phyloP scores from a whole-genome alignment of 2,113 vertebrate species.

The Perca flavescens region DNA sequence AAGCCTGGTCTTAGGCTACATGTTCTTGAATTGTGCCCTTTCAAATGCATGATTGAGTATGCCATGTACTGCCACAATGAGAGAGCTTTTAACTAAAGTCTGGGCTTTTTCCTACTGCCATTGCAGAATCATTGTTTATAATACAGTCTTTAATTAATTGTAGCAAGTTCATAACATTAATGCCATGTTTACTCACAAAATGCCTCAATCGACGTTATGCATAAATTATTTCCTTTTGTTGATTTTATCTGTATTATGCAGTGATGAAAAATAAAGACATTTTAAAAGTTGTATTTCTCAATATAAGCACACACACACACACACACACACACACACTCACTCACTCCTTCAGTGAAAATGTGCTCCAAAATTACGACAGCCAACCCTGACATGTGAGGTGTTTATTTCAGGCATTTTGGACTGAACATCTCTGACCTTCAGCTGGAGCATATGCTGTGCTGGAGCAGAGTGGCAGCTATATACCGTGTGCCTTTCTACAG shows the following conservation, averaged over 20 bases:
- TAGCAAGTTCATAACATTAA: background rate
- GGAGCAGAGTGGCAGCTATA: slow-evolving; percentile 67
- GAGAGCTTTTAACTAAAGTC: background rate
- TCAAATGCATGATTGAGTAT: background rate
- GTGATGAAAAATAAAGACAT: slow-evolving; percentile 41
- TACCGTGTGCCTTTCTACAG: slow-evolving; percentile 71
- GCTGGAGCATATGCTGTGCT: slow-evolving; percentile 82
- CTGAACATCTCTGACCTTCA: slow-evolving; percentile 81
- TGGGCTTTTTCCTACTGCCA: background rate
- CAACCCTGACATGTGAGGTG: slow-evolving; percentile 58
- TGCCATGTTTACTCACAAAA: background rate
- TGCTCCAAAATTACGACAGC: slow-evolving; percentile 45
- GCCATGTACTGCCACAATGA: background rate
- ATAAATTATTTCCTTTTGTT: slow-evolving; percentile 14
- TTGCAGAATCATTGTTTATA: background rate
- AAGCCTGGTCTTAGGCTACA: background rate
- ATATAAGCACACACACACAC: background rate
- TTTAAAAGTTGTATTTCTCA: slow-evolving; percentile 17
- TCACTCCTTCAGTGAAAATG: slow-evolving; percentile 37
- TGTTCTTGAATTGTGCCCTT: background rate
- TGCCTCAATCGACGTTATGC: background rate
- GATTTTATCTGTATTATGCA: slow-evolving; percentile 31
- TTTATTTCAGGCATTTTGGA: slow-evolving; percentile 79
- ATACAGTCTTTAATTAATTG: background rate
- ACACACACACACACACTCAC: background rate